Evolutionary conservation across 1,140 invertebrate species (phyloP), one percentile per base, ranked within the genome.

Genomic region (Saccostrea glomerata): DNA sequence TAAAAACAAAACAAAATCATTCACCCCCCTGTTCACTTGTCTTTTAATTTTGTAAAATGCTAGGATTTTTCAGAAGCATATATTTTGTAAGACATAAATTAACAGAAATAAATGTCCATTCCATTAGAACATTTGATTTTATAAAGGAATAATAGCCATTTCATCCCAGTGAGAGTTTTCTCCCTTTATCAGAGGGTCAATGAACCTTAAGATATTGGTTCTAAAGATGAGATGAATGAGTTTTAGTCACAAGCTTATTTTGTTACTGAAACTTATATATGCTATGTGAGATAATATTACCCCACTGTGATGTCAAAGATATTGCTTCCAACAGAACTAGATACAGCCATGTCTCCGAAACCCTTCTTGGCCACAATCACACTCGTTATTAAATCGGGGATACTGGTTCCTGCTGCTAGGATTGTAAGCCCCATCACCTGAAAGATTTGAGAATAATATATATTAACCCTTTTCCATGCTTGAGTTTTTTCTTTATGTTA

Each of bases 341-440:
- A 95, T 1, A 95, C 93, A 55, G 95, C 94, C 95, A 95, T 95
- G 85, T 95, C 95, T n/a, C 94, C 94, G 88, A 93, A 94, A 36
- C 94, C 94, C 90, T 95, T 94, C 86, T 95, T 94, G 63, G 95
- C 95, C 13, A 96, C 95, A 88, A 96, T 95, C 25, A 96, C 95
- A 90, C 95, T 95, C 13, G 95, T 96, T 63, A 96, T 95, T 12
- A 96, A 91, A 89, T 96, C 95, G 15, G 95, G 95, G 40, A 96
- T 95, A 88, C 94, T 95, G 12, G 95, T 96, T n/a, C 95, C 95
- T 77, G 95, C 95, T 4, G 95, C 95, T 40, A 96, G 89, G 60
- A 96, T 93, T 54, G 95, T 96, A 60, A 96, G 90, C 5, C 95
- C 95, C 92, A 96, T 96, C 54, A 95, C 95, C 96, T 96, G 91